Percentiles rank a stretch among this genome's conserved stretches.
Evolutionary conservation across 2,888 invertebrate species (phyloP).

Genomic region (Rhopalosiphum nymphaeae): DNA sequence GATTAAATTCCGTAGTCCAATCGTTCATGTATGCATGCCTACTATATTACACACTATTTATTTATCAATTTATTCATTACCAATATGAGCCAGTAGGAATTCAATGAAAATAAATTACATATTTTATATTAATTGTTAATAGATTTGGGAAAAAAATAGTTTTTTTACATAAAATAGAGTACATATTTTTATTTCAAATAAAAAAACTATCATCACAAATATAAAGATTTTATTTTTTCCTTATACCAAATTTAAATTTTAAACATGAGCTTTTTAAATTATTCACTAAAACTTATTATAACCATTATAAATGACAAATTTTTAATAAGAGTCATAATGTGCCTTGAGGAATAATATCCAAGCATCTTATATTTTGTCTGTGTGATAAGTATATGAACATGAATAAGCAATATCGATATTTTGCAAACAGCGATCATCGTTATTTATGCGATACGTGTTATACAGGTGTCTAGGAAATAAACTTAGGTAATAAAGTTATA

Average conservation of each 20-base stretch:
- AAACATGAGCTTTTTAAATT: neutral
- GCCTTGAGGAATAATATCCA: neutral
- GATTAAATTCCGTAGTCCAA: neutral
- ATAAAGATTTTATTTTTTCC: neutral
- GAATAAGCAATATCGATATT: neutral
- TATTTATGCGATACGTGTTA: neutral
- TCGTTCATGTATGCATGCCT: neutral
- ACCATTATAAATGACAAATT: neutral
- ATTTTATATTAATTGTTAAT: neutral
- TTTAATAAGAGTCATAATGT: neutral
- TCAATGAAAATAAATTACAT: neutral
- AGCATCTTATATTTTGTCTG: neutral
- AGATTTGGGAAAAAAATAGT: neutral
- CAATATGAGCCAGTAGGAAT: neutral
- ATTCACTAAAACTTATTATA: neutral
- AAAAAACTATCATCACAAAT: neutral
- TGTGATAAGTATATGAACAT: neutral
- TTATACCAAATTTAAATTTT: neutral
- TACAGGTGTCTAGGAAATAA: neutral
- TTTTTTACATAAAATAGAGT: neutral
- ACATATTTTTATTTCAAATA: neutral
- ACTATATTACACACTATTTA: neutral
- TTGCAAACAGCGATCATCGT: neutral
- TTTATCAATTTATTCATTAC: neutral
- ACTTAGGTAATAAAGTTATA: neutral